phyloP scores from a whole-genome alignment of 1,140 invertebrate species.

The Sinonovacula constricta region DNA sequence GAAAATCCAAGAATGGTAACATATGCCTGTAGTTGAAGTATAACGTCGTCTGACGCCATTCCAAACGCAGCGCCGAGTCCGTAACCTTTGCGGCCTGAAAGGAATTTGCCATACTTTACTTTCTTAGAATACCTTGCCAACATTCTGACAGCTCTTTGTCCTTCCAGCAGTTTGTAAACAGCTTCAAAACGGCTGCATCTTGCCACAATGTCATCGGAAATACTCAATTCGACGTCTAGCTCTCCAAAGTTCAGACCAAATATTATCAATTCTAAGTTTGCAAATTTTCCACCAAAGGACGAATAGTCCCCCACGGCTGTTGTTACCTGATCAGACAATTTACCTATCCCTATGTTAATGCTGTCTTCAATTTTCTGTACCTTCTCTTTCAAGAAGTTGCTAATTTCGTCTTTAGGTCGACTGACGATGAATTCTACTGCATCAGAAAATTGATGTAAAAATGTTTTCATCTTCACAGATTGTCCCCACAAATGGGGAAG shows the following conservation, averaged over 20 bases:
- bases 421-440: neutral
- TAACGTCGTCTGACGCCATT: slow-evolving; percentile 10
- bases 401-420: neutral
- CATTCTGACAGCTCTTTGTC: slow-evolving; percentile 2
- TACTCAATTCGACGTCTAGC: slow-evolving; percentile 17
- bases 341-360: neutral
- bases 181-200: slow-evolving; percentile 5
- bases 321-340: neutral
- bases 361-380: neutral
- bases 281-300: slow-evolving; percentile 7
- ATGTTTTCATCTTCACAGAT: neutral
- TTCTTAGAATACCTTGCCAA: neutral
- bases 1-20: neutral
- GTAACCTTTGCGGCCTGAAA: neutral
- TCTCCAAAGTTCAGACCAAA: neutral
- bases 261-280: neutral
- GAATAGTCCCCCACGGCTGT: neutral
- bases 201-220: neutral
- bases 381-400: neutral
- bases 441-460: neutral
- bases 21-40: slow-evolving; percentile 5
- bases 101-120: slow-evolving; percentile 3
- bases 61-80: slow-evolving; percentile 16
- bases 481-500: neutral
- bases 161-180: slow-evolving; percentile 1